Evolutionary conservation across 2,797 vertebrate species (phyloP), one percentile per base, ranked within the genome.

Genomic region (Menidia menidia): DNA sequence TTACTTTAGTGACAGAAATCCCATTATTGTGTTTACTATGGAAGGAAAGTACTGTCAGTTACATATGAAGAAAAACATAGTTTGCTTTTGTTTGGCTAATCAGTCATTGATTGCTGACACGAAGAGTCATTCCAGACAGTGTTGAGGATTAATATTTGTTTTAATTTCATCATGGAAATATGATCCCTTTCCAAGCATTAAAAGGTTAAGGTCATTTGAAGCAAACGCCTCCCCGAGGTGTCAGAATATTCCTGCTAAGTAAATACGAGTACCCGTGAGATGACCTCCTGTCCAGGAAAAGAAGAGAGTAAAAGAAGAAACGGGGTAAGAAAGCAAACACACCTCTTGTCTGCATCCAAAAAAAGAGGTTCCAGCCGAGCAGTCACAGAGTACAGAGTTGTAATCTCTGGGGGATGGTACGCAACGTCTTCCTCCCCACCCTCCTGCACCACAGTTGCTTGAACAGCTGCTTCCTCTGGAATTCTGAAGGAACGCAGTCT

Each of bases 391-490:
- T 97, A 97, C 30, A 97, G 92, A 0, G 91, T 78, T 33, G 92
- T 94, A 82, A 99, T 97, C 87, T 98, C 97, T 78, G 97, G 97
- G 78, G 96, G 94, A 9, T 82, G 95, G 88, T 97, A 99, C 0
- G 3, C 73, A 56, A 90, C 85, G 60, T 95, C 96, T 81, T 78
- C 90, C 32, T 91, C 91, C 60, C 80, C 92, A 64, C 85, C 89
- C 52, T 89, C 91, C 71, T 88, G 91, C 64, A 78, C 62, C 14
- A 70, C 73, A 25, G 69, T 35, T 2, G 67, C 82, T 69, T 89
- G 87, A 30, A 66, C 64, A 10, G 63, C 61, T 15, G 73, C 58
- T 44, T 92, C 92, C 56, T 94, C 92, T 0, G 96, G 95, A 68
- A 93, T 76, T 10, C 69, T 44, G 84, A 99, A 98, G 56, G 93